phyloP scores from a whole-genome alignment of 2,888 invertebrate genomes.

The Tinea semifulvella region DNA sequence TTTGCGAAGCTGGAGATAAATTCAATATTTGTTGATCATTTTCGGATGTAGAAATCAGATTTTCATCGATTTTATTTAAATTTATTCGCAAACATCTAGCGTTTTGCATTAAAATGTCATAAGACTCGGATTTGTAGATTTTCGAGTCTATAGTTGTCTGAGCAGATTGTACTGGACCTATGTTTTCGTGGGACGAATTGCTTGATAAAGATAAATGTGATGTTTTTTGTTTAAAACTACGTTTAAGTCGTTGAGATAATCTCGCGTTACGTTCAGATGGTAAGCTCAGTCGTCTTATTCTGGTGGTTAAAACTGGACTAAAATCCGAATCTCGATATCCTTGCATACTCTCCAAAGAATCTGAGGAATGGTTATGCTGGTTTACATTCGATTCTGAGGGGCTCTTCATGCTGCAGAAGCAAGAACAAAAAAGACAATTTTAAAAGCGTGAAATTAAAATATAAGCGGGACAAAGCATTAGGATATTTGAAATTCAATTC shows the following conservation, averaged over 20 bases:
- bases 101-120: conserved; percentile 35
- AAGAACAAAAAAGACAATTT: background rate
- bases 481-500: too few relatives aligned
- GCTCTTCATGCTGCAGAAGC: conserved; percentile 2
- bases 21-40: background rate
- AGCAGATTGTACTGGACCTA: background rate
- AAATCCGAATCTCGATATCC: conserved; percentile 47
- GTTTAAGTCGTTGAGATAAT: background rate
- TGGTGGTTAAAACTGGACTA: conserved; percentile 25
- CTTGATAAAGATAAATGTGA: too few relatives aligned
- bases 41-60: background rate
- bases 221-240: background rate
- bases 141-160: conserved; percentile 27
- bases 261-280: background rate
- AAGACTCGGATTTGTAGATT: conserved; percentile 45
- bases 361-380: background rate
- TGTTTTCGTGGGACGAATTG: background rate
- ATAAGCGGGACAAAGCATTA: too few relatives aligned
- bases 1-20: conserved; percentile 16
- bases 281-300: background rate
- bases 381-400: background rate
- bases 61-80: conserved; percentile 29
- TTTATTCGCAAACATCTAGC: conserved; percentile 17
- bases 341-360: conserved; percentile 40
- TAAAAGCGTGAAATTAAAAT: conserved; percentile 1